Percentiles rank a stretch among this genome's conserved stretches.
Conservation (phyloP, 1,140 invertebrate genomes). For the Bemisia tabaci region DNA sequence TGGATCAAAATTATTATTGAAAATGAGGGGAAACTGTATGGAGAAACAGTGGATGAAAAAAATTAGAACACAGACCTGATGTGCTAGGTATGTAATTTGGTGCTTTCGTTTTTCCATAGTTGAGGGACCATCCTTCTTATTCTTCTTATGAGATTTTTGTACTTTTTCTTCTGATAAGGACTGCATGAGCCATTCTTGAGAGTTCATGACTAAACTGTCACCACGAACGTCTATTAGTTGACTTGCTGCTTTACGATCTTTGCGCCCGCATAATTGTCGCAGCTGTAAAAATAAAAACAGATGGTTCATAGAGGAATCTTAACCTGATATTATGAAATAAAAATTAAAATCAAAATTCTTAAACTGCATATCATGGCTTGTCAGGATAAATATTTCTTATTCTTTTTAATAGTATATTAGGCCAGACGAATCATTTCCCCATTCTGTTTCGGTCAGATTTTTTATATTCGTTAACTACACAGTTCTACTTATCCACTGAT, state of each 20-base stretch:
- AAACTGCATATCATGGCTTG: too few relatives aligned
- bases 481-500: too few relatives aligned
- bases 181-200: neutral
- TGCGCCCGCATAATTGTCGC: neutral
- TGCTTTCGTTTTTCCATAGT: conserved; percentile 68
- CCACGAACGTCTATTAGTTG: neutral
- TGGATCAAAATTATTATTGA: too few relatives aligned
- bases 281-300: neutral
- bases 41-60: neutral
- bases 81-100: conserved; percentile 91
- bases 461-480: too few relatives aligned
- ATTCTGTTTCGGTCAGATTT: too few relatives aligned
- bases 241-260: neutral
- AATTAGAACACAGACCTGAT: conserved; percentile 29
- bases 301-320: too few relatives aligned
- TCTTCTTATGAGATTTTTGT: neutral
- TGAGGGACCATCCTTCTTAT: conserved; percentile 44
- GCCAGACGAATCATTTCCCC: too few relatives aligned
- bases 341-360: too few relatives aligned
- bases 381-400: too few relatives aligned
- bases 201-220: neutral
- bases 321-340: too few relatives aligned
- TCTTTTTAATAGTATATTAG: too few relatives aligned
- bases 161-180: neutral
- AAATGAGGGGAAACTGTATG: too few relatives aligned